Percentiles rank a stretch among this genome's conserved stretches.
Conservation (phyloP, 2,888 invertebrate genomes). For the Heliconius ethilla region DNA sequence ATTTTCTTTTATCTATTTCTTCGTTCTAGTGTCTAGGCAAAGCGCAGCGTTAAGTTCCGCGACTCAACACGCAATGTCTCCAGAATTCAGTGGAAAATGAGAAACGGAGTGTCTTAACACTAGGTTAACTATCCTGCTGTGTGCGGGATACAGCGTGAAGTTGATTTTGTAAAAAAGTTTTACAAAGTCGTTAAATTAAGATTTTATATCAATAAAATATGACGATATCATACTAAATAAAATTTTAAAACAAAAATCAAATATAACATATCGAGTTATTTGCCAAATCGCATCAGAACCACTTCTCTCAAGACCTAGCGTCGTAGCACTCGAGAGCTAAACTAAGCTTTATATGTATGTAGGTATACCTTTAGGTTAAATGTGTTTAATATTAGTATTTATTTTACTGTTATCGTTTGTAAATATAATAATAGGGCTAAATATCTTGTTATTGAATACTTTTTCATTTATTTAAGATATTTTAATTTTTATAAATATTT, state of each 20-base stretch:
- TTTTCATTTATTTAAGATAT: background rate
- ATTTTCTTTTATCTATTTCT: too few species aligned
- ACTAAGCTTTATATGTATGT: background rate
- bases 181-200: too few species aligned
- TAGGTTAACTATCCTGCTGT: too few species aligned
- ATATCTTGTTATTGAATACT: background rate
- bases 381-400: background rate
- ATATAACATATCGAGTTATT: background rate
- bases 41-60: too few species aligned
- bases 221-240: background rate
- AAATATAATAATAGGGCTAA: background rate
- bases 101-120: too few species aligned
- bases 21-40: too few species aligned
- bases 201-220: background rate
- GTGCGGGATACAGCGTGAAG: background rate
- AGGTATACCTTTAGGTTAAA: background rate
- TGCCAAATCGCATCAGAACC: background rate
- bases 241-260: background rate
- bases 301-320: background rate
- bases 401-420: background rate
- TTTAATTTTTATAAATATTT: background rate
- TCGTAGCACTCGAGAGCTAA: background rate
- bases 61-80: too few species aligned
- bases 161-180: too few species aligned
- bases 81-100: too few species aligned